Conservation (phyloP, 2,888 invertebrate genomes). For the Chesias legatella region DNA sequence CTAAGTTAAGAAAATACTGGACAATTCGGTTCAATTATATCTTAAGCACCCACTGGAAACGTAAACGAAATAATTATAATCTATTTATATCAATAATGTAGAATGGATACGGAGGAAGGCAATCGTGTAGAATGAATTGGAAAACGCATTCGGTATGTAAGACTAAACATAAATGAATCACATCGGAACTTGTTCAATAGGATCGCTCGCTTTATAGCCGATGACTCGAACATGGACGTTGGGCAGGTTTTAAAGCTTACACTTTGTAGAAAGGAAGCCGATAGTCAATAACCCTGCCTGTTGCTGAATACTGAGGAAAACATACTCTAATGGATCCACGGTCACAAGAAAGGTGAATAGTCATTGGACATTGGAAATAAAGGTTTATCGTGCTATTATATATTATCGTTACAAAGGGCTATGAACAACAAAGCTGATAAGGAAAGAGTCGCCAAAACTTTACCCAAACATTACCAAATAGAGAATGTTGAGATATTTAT, state of each 20-base stretch:
- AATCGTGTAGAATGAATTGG: constrained; percentile 56
- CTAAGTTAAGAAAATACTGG: constrained; percentile 15
- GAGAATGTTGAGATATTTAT: constrained; percentile 37
- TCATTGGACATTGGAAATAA: constrained; percentile 14
- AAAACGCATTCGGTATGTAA: constrained; percentile 49
- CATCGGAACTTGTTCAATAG: constrained; percentile 56
- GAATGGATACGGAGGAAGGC: constrained; percentile 25
- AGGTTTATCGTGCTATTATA: constrained; percentile 6
- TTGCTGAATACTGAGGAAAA: constrained; percentile 50
- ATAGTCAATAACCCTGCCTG: constrained; percentile 55
- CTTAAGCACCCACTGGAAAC: no score
- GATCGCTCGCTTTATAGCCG: constrained; percentile 42
- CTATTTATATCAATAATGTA: no score
- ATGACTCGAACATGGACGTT: constrained; percentile 57
- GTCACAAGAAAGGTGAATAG: constrained; percentile 38
- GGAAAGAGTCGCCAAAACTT: constrained; percentile 40
- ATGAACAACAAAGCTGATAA: constrained; percentile 30
- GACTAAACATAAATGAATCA: constrained; percentile 43
- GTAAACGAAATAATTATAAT: no score
- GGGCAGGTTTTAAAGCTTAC: constrained; percentile 50
- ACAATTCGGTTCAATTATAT: no score
- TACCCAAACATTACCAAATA: constrained; percentile 43
- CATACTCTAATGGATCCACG: constrained; percentile 47
- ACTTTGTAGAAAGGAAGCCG: constrained; percentile 46
- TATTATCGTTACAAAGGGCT: constrained; percentile 12